phyloP scores from a whole-genome alignment of 2,888 invertebrate genomes.

The Torymus tubicola region DNA sequence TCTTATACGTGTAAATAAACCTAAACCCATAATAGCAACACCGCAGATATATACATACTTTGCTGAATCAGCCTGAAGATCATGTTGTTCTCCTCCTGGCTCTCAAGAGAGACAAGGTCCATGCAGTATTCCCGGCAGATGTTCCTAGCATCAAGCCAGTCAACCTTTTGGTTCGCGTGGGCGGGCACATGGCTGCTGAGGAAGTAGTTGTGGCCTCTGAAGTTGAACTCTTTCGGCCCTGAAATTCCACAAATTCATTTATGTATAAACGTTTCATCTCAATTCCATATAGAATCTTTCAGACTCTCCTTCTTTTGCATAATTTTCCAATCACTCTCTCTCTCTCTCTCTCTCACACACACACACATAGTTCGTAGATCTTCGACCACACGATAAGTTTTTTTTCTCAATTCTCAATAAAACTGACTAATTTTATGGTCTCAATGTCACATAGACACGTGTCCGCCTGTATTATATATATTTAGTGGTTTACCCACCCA shows the following conservation, averaged over 20 bases:
- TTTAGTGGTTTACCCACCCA: not conserved
- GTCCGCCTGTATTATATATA: not conserved
- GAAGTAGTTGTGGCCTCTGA: constrained; percentile 92
- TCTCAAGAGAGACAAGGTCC: constrained; percentile 93
- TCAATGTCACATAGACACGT: not conserved
- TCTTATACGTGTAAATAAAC: too few relatives aligned
- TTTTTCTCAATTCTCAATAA: too few relatives aligned
- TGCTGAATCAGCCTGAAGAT: constrained; percentile 92
- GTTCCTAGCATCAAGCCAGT: constrained; percentile 94
- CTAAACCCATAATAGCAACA: not conserved
- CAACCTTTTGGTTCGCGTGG: constrained; percentile 87
- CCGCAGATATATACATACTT: constrained; percentile 78
- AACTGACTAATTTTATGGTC: too few relatives aligned
- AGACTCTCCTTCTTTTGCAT: too few relatives aligned
- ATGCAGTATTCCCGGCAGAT: constrained; percentile 95
- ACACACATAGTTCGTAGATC: too few relatives aligned
- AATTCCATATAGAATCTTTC: too few relatives aligned
- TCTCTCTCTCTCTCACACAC: too few relatives aligned
- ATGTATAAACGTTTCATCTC: too few relatives aligned
- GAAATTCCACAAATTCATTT: constrained; percentile 59
- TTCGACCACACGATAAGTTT: too few relatives aligned
- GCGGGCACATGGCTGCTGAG: constrained; percentile 88
- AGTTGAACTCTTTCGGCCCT: constrained; percentile 95
- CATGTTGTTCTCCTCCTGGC: constrained; percentile 93
- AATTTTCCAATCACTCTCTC: too few relatives aligned